A percentile compares a stretch with the other conserved stretches of the same genome.
These are phyloP conservation scores for Momotus momota DNA, from an alignment of 2,797 vertebrate species.

Conservation along the genomic window DNA sequence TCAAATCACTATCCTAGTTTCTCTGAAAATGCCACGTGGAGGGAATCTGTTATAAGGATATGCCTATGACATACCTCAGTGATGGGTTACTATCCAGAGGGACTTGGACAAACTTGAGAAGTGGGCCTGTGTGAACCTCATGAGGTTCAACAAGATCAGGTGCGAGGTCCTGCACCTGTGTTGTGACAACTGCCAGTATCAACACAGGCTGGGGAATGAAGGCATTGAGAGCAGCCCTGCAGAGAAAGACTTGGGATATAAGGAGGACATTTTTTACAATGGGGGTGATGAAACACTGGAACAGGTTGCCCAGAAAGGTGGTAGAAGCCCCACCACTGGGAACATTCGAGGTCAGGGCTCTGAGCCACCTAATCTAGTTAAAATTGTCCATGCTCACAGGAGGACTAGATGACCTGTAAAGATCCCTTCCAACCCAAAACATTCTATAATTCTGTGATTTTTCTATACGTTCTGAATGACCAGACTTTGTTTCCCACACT, in stretches of 20 bases:
- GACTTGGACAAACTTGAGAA: background rate
- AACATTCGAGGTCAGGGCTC: background rate
- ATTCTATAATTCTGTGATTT: background rate
- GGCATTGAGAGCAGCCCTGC: background rate
- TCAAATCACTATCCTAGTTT: background rate
- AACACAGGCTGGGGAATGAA: background rate
- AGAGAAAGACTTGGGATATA: background rate
- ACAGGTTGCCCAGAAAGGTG: background rate
- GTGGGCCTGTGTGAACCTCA: background rate
- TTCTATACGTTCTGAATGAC: background rate
- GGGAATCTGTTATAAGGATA: background rate
- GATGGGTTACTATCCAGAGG: background rate
- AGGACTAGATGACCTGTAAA: background rate
- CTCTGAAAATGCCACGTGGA: background rate
- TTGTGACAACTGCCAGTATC: background rate
- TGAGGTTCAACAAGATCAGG: background rate
- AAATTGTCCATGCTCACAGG: background rate
- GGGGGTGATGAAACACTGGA: background rate
- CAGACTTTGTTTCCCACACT: background rate
- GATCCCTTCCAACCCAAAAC: background rate
- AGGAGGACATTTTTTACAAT: background rate
- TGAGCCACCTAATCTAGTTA: background rate
- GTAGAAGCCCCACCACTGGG: background rate
- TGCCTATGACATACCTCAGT: background rate
- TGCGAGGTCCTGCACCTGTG: background rate